phyloP scores from a whole-genome alignment of 2,888 invertebrate species.

The Tachina grossa region DNA sequence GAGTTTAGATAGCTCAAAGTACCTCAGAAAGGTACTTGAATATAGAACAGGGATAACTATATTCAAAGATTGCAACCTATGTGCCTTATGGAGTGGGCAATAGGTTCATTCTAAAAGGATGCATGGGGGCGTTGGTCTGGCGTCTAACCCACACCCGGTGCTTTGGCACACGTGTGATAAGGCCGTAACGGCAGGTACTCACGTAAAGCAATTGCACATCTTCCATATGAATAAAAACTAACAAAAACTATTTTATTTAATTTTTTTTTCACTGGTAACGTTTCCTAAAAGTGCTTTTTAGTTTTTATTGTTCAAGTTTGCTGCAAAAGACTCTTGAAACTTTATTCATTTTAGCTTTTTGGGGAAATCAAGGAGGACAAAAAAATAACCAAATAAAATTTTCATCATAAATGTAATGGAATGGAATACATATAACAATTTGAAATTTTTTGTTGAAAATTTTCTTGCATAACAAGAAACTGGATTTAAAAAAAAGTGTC shows the following conservation, averaged over 20 bases:
- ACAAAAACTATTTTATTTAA: conserved; percentile 37
- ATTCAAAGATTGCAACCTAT: no score
- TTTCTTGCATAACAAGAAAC: not conserved
- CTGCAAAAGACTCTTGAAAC: conserved; percentile 62
- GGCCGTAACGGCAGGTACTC: no score
- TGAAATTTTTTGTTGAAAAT: not conserved
- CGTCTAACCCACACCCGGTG: no score
- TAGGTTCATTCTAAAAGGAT: no score
- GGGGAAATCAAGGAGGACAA: conserved; percentile 1
- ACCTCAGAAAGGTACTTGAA: no score
- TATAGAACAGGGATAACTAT: no score
- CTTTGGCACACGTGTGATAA: no score
- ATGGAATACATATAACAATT: conserved; percentile 21
- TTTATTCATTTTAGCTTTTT: conserved; percentile 66
- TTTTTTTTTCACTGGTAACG: not conserved
- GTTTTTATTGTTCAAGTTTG: conserved; percentile 57
- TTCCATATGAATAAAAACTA: conserved; percentile 59
- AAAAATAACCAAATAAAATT: conserved; percentile 30
- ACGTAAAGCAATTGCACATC: no score
- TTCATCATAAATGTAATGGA: conserved; percentile 40
- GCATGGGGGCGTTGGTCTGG: no score
- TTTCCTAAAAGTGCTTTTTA: conserved; percentile 21
- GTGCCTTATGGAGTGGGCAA: no score
- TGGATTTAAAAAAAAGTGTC: conserved; percentile 20
- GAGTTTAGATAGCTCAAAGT: no score